Evolutionary conservation across 1,140 invertebrate genomes (phyloP).

Genomic region (Metaphire vulgaris): DNA sequence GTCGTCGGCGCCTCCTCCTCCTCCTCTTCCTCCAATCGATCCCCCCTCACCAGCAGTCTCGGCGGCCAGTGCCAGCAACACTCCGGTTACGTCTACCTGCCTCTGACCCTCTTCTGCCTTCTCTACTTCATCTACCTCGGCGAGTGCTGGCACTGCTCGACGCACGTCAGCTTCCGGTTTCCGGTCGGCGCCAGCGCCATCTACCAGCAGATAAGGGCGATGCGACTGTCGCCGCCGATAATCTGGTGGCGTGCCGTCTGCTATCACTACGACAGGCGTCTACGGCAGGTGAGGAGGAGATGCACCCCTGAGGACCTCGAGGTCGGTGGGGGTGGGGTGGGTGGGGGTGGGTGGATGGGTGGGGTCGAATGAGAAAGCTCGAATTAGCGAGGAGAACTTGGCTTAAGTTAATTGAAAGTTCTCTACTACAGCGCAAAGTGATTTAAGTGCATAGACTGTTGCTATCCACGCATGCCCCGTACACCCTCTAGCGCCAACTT

Average conservation of each 20-base stretch:
- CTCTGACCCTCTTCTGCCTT: constrained; percentile 71
- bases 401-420: too few species aligned
- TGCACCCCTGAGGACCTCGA: too few species aligned
- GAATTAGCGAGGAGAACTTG: too few species aligned
- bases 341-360: too few species aligned
- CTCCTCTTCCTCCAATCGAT: neutral
- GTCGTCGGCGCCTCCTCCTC: neutral
- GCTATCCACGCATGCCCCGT: too few species aligned
- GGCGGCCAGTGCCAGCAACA: neutral
- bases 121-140: constrained; percentile 76
- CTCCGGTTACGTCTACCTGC: constrained; percentile 71
- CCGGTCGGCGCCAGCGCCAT: constrained; percentile 61
- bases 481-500: too few species aligned
- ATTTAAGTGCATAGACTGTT: too few species aligned
- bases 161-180: neutral
- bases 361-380: too few species aligned
- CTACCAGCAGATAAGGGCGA: constrained; percentile 62
- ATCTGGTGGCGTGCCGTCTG: constrained; percentile 85
- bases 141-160: constrained; percentile 66
- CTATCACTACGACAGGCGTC: constrained; percentile 75
- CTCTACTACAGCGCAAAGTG: too few species aligned
- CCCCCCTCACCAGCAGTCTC: neutral
- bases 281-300: constrained; percentile 59
- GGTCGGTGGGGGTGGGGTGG: too few species aligned
- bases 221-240: constrained; percentile 67